These are phyloP conservation scores for Oncorhynchus keta DNA, from an alignment of 2,113 vertebrate genomes.

Conservation along the genomic window DNA sequence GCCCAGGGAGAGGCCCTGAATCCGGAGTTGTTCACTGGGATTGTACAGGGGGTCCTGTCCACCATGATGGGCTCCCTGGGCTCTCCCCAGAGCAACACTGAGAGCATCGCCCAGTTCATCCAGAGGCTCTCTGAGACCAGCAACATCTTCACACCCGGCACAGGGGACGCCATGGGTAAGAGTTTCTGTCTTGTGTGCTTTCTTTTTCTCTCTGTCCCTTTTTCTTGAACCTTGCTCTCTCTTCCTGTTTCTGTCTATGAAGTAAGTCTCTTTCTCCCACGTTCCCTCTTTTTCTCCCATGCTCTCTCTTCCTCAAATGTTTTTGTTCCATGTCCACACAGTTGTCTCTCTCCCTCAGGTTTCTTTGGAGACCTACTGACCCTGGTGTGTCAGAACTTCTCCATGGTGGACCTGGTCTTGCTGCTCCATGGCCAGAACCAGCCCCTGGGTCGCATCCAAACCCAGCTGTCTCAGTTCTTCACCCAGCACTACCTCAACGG, in stretches of 20 bases:
- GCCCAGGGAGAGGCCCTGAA: conserved; percentile 71
- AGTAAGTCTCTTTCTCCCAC: background rate
- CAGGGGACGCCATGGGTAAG: conserved; percentile 78
- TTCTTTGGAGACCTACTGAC: conserved; percentile 90
- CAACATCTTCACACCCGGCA: conserved; percentile 83
- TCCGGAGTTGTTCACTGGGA: conserved; percentile 86
- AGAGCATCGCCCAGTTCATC: conserved; percentile 91
- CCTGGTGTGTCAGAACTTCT: conserved; percentile 88
- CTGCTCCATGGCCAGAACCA: conserved; percentile 89
- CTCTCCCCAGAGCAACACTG: conserved; percentile 82
- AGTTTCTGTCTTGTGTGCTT: background rate
- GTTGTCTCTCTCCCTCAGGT: conserved; percentile 63
- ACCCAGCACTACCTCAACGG: conserved; percentile 85
- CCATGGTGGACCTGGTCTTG: conserved; percentile 92
- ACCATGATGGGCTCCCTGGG: conserved; percentile 88
- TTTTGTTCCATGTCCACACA: background rate
- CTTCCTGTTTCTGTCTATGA: background rate
- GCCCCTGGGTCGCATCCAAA: conserved; percentile 85
- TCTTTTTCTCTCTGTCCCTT: background rate
- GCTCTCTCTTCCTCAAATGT: background rate
- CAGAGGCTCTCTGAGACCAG: conserved; percentile 86
- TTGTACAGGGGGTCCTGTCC: conserved; percentile 86
- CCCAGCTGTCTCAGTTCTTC: conserved; percentile 86
- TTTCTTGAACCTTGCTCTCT: background rate
- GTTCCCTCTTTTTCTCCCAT: background rate